These are phyloP conservation scores for Gallinago undulata DNA, from an alignment of 2,113 vertebrate genomes.

Conservation along the genomic window DNA sequence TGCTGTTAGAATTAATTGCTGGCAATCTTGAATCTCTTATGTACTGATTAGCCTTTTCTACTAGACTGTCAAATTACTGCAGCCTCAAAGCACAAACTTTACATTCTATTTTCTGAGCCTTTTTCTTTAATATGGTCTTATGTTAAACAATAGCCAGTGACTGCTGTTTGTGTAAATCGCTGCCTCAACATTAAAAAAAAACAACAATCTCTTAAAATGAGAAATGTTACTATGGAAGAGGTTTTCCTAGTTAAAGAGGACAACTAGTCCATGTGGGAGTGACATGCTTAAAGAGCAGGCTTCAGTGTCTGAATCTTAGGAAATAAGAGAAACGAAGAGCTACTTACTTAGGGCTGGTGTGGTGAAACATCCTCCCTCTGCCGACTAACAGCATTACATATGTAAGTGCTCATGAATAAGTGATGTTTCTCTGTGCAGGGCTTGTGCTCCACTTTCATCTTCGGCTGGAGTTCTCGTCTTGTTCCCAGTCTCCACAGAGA, in stretches of 20 bases:
- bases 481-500: not conserved
- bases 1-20: slow-evolving; percentile 53
- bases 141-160: not conserved
- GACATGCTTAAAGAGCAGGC: not conserved
- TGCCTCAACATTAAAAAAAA: not conserved
- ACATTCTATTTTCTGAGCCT: not conserved
- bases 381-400: not conserved
- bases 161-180: not conserved
- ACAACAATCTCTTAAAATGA: not conserved
- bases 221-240: fast-evolving
- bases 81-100: not conserved
- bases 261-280: not conserved
- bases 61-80: not conserved
- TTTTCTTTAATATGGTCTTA: not conserved
- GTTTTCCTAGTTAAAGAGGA: not conserved
- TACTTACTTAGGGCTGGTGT: not conserved
- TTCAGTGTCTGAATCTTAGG: not conserved
- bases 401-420: not conserved
- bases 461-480: not conserved
- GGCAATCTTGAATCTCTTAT: slow-evolving; percentile 39
- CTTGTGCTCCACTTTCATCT: not conserved
- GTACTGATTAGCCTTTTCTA: slow-evolving; percentile 31
- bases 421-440: not conserved
- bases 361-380: not conserved
- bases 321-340: not conserved